Base-by-base conservation (phyloP, 2,113 vertebrate genomes). In the Rhadina sibilatrix region DNA sequence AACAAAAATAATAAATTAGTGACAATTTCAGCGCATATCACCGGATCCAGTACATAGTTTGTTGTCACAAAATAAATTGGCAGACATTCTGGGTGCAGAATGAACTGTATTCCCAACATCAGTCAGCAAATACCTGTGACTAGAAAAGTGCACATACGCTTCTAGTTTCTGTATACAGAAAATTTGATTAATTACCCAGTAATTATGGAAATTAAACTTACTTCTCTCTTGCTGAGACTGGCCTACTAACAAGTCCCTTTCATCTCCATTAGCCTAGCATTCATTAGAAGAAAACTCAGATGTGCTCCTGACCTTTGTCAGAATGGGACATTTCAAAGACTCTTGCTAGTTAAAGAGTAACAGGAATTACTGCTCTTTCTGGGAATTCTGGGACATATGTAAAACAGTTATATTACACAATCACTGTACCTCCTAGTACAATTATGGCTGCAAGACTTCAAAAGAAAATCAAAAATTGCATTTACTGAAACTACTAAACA, bases 271-370 rank as follows among this genome's bases (percentile, higher is more conserved):
- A 82, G 70, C 44, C 17, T 57, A 49, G 42, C 68, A 38, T 57
- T 65, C 52, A 40, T 86, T 86, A 83, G n/a, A 65, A 80, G n/a
- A 80, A 52, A 83, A 65, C 38, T 90, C 47, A 46, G 50, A 59
- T 65, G 56, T 76, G 69, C 38, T 96, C 33, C 52, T 93, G 88
- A 87, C 86, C 90, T 96, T 92, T 91, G 89, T 72, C 63, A 69
- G 69, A 95, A 42, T 35, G 47, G 83, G 74, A 27, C 9, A 8
- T 90, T 92, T 89, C 77, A 92, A 94, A 93, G 66, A 24, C 50
- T 91, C 22, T 40, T 28, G 20, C 35, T 92, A 63, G 93, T 96
- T 97, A 95, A 96, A 91, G 52, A 94, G 38, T 95, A 92, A 96
- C 92, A 87, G 82, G 85, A 87, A 84, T 91, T 89, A 65, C 68